Percentiles rank a stretch among this genome's conserved stretches.
These are phyloP conservation scores for Brachionus angularis DNA, from an alignment of 1,140 invertebrate genomes.

Conservation along the genomic window DNA sequence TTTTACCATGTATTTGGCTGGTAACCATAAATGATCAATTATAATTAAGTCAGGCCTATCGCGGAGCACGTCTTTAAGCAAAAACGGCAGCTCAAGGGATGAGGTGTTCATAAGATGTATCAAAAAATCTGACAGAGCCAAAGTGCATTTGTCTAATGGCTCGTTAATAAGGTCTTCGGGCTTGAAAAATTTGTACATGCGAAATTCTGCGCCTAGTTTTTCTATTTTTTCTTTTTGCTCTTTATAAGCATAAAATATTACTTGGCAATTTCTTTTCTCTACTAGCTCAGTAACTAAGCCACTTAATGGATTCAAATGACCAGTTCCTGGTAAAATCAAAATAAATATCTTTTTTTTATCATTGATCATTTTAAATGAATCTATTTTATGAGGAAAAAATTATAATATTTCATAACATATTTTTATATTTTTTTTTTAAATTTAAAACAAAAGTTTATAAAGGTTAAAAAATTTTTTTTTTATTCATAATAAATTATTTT, in stretches of 20 bases:
- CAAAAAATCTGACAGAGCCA: neutral
- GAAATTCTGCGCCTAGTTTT: neutral
- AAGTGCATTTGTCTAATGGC: neutral
- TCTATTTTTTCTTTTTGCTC: conserved; percentile 10
- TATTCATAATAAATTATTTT: too few relatives aligned
- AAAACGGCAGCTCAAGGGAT: neutral
- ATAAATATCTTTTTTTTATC: conserved; percentile 31
- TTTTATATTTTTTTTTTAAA: too few relatives aligned
- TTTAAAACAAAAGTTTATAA: too few relatives aligned
- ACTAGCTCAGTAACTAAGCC: conserved; percentile 11
- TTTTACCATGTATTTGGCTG: conserved; percentile 25
- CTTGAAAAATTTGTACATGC: neutral
- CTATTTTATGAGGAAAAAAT: too few relatives aligned
- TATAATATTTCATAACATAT: too few relatives aligned
- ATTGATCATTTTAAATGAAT: too few relatives aligned
- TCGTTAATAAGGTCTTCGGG: neutral
- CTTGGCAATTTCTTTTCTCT: neutral
- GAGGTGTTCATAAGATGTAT: conserved; percentile 28
- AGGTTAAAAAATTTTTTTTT: too few relatives aligned
- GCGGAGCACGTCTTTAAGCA: neutral
- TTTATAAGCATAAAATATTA: neutral
- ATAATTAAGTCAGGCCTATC: conserved; percentile 26
- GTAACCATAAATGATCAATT: conserved; percentile 15
- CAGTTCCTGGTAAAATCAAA: conserved; percentile 2
- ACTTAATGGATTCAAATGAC: conserved; percentile 26